These are phyloP conservation scores for Periparus ater DNA, from an alignment of 2,797 vertebrate species.

Conservation along the genomic window DNA sequence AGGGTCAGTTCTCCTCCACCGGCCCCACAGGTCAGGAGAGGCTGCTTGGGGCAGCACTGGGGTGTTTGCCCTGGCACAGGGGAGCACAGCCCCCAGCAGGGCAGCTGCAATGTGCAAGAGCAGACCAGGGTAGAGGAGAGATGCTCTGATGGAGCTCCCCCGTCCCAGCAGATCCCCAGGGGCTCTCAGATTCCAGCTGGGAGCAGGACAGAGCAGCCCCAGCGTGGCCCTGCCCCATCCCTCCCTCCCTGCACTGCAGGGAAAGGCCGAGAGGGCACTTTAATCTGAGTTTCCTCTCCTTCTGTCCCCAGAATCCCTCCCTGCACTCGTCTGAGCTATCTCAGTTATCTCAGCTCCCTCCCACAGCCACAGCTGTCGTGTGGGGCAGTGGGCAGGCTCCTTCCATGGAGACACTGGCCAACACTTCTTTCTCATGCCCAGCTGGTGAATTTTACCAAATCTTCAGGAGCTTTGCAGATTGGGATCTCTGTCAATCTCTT, in stretches of 20 bases:
- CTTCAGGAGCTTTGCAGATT: not conserved
- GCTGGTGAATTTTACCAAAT: not conserved
- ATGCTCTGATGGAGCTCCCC: not conserved
- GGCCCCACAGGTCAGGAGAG: not conserved
- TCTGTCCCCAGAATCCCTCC: not conserved
- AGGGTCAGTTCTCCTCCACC: not conserved
- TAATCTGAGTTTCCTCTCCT: not conserved
- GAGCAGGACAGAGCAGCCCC: not conserved
- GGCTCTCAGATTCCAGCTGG: not conserved
- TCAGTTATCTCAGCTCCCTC: not conserved
- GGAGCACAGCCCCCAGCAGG: not conserved
- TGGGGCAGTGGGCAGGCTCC: not conserved
- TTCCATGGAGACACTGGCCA: not conserved
- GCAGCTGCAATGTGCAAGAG: not conserved
- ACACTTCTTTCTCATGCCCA: not conserved
- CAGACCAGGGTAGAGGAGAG: not conserved
- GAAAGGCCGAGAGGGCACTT: not conserved
- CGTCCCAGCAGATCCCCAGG: not conserved
- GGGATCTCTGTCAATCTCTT: not conserved
- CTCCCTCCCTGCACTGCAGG: not conserved
- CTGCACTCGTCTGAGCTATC: fast-evolving
- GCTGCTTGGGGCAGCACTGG: fast-evolving
- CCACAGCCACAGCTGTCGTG: fast-evolving
- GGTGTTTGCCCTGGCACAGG: not conserved
- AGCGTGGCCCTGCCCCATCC: not conserved